Evolutionary conservation across 2,113 vertebrate genomes (phyloP).

Genomic region (Pluvianellus socialis): DNA sequence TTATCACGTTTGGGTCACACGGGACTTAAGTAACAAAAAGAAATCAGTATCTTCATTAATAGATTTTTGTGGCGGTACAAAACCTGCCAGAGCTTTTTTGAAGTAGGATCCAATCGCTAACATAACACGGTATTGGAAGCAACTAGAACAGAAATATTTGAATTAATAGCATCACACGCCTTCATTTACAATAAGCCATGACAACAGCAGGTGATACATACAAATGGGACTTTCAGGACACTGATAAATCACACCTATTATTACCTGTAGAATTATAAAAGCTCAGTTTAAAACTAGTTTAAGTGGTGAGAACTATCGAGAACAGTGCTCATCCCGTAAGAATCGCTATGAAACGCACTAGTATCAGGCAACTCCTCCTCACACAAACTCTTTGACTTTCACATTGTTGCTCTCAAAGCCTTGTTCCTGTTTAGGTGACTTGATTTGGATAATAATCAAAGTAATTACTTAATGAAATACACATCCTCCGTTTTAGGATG

Average conservation of each 20-base stretch:
- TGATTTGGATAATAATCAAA: background rate
- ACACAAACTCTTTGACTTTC: background rate
- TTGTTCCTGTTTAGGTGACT: background rate
- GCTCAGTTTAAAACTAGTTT: background rate
- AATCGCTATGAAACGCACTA: fast-evolving
- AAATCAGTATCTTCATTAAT: background rate
- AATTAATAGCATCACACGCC: background rate
- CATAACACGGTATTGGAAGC: background rate
- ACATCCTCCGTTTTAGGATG: background rate
- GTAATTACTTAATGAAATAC: background rate
- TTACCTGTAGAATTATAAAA: background rate
- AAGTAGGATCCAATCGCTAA: background rate
- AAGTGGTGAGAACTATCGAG: background rate
- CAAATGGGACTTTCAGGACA: background rate
- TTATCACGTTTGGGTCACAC: background rate
- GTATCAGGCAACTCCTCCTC: background rate
- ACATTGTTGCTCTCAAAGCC: background rate
- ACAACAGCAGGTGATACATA: background rate
- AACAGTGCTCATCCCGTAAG: background rate
- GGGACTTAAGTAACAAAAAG: background rate
- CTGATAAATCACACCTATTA: background rate
- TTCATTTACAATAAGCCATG: background rate
- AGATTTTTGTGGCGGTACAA: background rate
- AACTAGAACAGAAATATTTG: background rate
- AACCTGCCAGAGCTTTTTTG: background rate